Evolutionary conservation across 2,113 vertebrate species (phyloP), one percentile per base, ranked within the genome.

Genomic region (Onychostruthus taczanowskii): DNA sequence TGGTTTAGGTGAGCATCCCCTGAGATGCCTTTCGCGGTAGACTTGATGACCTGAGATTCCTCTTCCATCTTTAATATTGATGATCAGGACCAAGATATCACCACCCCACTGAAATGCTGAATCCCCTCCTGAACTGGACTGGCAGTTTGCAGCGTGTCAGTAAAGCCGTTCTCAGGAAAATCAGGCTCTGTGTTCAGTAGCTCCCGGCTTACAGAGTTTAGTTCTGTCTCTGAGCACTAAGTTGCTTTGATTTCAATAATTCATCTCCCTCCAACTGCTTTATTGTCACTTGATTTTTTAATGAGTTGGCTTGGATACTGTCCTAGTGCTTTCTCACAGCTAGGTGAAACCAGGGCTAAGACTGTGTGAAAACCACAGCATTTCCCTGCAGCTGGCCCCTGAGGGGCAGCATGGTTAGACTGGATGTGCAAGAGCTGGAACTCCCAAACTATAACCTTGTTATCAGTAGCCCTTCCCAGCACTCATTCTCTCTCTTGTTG

Each of bases 261-360:
- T 94, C 15, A 74, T 91, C 75, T 85, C 63, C 37, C 30, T 91
- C 75, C 56, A 87, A 52, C 75, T 77, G 75, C 41, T 93, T 92
- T 94, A 92, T 91, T 95, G 90, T 87, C 11, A 27, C 83, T 90
- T 96, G 89, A 68, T 95, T 89, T 93, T 94, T 93, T 94, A 92
- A 78, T 75, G 66, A 68, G 16, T 75, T 87, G 82, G 41, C 80
- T 92, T 0, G 3, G 81, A 75, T 52, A 22, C 53, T 84, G 47
- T 61, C 84, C 50, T 70, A 7, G 35, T 50, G 76, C 52, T 82
- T 67, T 69, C 46, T 46, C 69, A 28, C 58, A 72, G 84, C 66
- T 39, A 17, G 52, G 58, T 20, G 62, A 56, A 87, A 69, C 14
- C 46, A n/a, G 39, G 50, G n/a, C 37, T 37, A 37, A 37, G 63